A percentile compares a stretch with the other conserved stretches of the same genome.
Evolutionary conservation across 2,888 invertebrate species (phyloP).

Genomic region (Steinernema scapterisci): DNA sequence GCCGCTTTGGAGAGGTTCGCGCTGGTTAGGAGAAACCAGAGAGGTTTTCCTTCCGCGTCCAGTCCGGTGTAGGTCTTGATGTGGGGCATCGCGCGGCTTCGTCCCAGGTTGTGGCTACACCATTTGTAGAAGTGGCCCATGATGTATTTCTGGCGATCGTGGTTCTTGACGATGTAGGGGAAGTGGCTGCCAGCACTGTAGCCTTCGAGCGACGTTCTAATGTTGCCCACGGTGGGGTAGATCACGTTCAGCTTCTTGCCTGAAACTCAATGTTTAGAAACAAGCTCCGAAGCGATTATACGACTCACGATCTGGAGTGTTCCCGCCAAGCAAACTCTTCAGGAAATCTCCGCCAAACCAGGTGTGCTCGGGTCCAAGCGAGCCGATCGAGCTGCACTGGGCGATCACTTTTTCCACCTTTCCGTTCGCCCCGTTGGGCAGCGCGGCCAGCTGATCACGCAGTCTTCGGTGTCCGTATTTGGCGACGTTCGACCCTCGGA

Average conservation of each 20-base stretch:
- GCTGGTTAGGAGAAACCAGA: conserved; percentile 73
- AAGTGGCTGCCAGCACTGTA: conserved; percentile 84
- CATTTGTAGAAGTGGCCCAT: conserved; percentile 71
- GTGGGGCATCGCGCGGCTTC: conserved; percentile 90
- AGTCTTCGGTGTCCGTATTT: background rate
- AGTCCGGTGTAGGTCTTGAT: conserved; percentile 76
- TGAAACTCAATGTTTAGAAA: background rate
- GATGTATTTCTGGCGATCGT: conserved; percentile 34
- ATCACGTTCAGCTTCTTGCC: conserved; percentile 67
- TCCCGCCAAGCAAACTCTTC: conserved; percentile 70
- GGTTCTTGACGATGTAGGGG: conserved; percentile 79
- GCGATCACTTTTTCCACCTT: conserved; percentile 39
- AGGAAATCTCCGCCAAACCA: conserved; percentile 83
- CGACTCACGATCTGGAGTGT: background rate
- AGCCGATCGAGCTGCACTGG: conserved; percentile 62
- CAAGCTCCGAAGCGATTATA: background rate
- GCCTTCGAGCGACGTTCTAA: conserved; percentile 82
- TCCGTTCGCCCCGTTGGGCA: conserved; percentile 6
- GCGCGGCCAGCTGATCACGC: background rate
- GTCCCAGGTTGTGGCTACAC: conserved; percentile 76
- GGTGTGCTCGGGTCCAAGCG: conserved; percentile 75
- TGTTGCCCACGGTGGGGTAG: conserved; percentile 83
- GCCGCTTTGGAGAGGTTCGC: conserved; percentile 96
- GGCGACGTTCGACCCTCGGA: background rate
- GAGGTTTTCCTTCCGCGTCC: conserved; percentile 40